Evolutionary conservation across 1,140 invertebrate species (phyloP), one percentile per base, ranked within the genome.

Genomic region (Macrocentrus cingulum): DNA sequence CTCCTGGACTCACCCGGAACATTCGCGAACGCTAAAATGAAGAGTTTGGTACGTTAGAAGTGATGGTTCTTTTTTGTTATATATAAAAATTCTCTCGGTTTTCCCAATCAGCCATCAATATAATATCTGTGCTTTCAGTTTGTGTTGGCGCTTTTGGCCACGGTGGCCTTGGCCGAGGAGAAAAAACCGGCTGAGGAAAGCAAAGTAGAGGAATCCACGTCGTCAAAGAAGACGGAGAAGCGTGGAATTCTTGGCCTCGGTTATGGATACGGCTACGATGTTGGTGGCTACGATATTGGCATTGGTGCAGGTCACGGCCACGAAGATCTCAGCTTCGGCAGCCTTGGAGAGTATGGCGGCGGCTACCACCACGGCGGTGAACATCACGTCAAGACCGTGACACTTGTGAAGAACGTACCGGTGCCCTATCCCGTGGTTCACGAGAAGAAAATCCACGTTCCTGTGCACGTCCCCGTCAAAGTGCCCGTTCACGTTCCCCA

Each of bases 381-480:
- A 81, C 70, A 86, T 63, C 82, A 88, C 61, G 81, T 87, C 64
- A 91, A 87, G 72, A 89, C 87, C 55, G 79, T 90, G 66, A 88
- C 87, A 25, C 76, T 90, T 15, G 83, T 87, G 39, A 90, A 90
- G 73, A 86, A 86, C 66, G 83, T 32, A 82, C 84, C 50, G 76
- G 85, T 87, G n/a, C 85, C 85, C n/a, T 85, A 85, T 67, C 81
- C 82, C 4, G 69, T 81, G 0, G 77, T n/a, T n/a, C n/a, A n/a
- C n/a, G n/a, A 80, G 77, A 81, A 79, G 56, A 71, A 81, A 44
- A 83, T 87, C 60, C 86, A 85, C n/a, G 86, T 84, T 72, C 84
- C 84, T 29, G 86, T 88, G 20, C 85, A 87, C 67, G 87, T 87
- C 63, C 83, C 82, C 61, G 73, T 87, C 15, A 84, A 86, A 73